A percentile compares a stretch with the other conserved stretches of the same genome.
phyloP scores from a whole-genome alignment of 2,797 vertebrate genomes.

The Lagocephalus sceleratus region DNA sequence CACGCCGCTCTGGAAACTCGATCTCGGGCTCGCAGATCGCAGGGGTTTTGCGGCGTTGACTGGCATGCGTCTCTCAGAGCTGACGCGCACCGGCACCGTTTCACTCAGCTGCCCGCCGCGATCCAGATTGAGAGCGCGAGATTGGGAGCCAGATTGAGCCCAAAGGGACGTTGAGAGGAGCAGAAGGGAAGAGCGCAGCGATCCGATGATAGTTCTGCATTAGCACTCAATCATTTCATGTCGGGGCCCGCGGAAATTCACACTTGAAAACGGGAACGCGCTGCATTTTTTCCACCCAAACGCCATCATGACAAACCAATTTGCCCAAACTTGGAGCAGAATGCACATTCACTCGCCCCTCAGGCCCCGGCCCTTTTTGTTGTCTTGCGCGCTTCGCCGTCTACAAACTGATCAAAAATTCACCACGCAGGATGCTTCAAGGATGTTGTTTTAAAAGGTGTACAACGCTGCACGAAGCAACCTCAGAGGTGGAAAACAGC shows the following conservation, averaged over 20 bases:
- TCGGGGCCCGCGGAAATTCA: slow-evolving; percentile 5
- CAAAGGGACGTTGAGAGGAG: background rate
- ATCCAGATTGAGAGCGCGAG: slow-evolving; percentile 26
- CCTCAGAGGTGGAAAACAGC: slow-evolving; percentile 30
- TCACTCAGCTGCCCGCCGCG: slow-evolving; percentile 29
- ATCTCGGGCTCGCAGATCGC: slow-evolving; percentile 45
- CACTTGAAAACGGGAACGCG: background rate
- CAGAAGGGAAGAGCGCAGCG: background rate
- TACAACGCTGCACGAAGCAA: slow-evolving; percentile 17
- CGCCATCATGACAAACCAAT: too few relatives aligned
- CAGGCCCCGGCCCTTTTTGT: too few relatives aligned
- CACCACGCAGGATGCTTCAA: too few relatives aligned
- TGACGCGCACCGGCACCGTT: slow-evolving; percentile 12
- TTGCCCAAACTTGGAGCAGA: too few relatives aligned
- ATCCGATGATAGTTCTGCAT: slow-evolving; percentile 9
- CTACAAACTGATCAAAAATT: too few relatives aligned
- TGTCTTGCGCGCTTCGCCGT: too few relatives aligned
- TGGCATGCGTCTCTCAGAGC: slow-evolving; percentile 35
- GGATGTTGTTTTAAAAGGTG: too few relatives aligned
- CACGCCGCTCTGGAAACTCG: slow-evolving; percentile 60
- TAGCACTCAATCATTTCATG: slow-evolving; percentile 12
- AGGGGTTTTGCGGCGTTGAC: slow-evolving; percentile 57
- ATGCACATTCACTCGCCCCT: too few relatives aligned
- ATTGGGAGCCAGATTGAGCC: slow-evolving; percentile 16
- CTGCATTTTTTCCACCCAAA: too few relatives aligned